Evolutionary conservation across 2,888 invertebrate genomes (phyloP).

Genomic region (Clunio marinus): DNA sequence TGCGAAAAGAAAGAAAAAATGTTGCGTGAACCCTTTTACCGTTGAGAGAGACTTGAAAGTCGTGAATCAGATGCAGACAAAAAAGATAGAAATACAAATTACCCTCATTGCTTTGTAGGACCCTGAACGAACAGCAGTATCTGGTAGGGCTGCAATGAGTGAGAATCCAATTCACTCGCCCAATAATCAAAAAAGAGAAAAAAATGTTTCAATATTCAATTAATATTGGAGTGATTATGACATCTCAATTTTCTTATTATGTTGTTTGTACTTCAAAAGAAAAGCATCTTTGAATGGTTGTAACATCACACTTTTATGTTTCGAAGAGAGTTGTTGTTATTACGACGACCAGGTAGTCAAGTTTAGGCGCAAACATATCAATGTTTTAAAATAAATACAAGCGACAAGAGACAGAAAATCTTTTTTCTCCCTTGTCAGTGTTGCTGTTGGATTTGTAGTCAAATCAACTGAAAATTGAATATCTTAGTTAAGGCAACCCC

Average conservation of each 20-base stretch:
- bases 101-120: slow-evolving; percentile 12
- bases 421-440: slow-evolving; percentile 7
- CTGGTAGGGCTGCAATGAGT: neutral
- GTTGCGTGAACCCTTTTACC: neutral
- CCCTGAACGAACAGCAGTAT: neutral
- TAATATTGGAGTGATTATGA: slow-evolving; percentile 39
- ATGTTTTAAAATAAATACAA: slow-evolving; percentile 19
- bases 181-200: neutral
- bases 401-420: neutral
- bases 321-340: neutral
- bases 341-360: slow-evolving; percentile 34
- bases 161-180: neutral
- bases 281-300: slow-evolving; percentile 16
- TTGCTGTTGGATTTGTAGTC: neutral
- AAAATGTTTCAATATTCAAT: slow-evolving; percentile 39
- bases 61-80: neutral
- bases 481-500: neutral
- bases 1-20: slow-evolving; percentile 1
- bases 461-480: neutral
- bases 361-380: slow-evolving; percentile 34
- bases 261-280: neutral
- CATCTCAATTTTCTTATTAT: slow-evolving; percentile 39
- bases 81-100: slow-evolving; percentile 18
- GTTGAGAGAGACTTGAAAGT: too few species aligned
- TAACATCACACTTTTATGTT: slow-evolving; percentile 37